Conservation (phyloP, 1,140 invertebrate species). For the Drosophila ficusphila region DNA sequence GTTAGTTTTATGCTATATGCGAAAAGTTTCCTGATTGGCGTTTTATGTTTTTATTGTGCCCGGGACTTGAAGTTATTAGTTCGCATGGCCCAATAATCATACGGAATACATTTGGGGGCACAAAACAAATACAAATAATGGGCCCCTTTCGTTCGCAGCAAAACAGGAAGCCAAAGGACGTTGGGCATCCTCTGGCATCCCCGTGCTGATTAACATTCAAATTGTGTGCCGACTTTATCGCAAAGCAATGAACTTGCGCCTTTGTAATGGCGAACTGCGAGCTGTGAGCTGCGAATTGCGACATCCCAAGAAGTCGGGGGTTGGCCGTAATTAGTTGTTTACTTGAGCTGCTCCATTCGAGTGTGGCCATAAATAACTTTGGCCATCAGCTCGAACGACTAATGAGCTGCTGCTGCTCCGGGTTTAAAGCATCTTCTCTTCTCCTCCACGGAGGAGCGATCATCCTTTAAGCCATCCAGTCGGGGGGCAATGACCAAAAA, state of each 20-base stretch:
- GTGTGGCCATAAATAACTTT: slow-evolving; percentile 65
- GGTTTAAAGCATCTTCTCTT: slow-evolving; percentile 17
- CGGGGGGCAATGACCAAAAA: slow-evolving; percentile 60
- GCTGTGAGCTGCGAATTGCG: no score
- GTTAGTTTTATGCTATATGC: slow-evolving; percentile 79
- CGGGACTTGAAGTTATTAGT: slow-evolving; percentile 77
- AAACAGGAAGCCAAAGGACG: slow-evolving; percentile 36
- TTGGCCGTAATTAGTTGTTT: slow-evolving; percentile 77
- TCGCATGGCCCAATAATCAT: slow-evolving; percentile 75
- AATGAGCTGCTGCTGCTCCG: slow-evolving; percentile 58
- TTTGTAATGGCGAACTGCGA: slow-evolving; percentile 62
- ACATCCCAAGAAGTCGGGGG: slow-evolving; percentile 25
- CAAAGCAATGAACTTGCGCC: slow-evolving; percentile 81
- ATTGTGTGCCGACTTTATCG: slow-evolving; percentile 80
- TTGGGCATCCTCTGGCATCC: background rate
- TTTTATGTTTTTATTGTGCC: slow-evolving; percentile 80
- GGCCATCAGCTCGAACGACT: slow-evolving; percentile 50
- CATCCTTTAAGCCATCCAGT: slow-evolving; percentile 48
- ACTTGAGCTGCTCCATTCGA: slow-evolving; percentile 52
- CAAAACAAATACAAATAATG: slow-evolving; percentile 51
- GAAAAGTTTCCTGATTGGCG: slow-evolving; percentile 77
- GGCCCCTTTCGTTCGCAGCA: slow-evolving; percentile 20
- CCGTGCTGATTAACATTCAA: slow-evolving; percentile 77
- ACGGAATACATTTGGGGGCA: slow-evolving; percentile 47
- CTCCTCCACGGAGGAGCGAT: background rate